These are phyloP conservation scores for Omphaloscelis lunosa DNA, from an alignment of 2,888 invertebrate species.

Conservation along the genomic window DNA sequence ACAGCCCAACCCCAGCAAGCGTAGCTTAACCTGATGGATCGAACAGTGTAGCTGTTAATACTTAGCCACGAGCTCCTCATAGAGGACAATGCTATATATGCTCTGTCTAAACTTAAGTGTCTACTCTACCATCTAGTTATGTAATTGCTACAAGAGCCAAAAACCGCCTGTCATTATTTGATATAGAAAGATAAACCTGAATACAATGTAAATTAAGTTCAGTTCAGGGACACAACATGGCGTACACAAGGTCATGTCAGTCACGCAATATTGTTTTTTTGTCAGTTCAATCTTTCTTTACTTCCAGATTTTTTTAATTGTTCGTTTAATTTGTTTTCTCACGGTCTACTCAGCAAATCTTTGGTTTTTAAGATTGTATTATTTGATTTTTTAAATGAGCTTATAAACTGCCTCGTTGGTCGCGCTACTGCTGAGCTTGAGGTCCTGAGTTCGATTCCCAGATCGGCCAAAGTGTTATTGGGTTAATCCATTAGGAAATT, in stretches of 20 bases:
- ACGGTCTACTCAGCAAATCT: constrained; percentile 13
- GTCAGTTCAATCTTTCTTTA: constrained; percentile 47
- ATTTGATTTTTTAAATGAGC: too few relatives aligned
- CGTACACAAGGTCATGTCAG: constrained; percentile 43
- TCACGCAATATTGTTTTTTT: constrained; percentile 47
- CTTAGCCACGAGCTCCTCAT: too few relatives aligned
- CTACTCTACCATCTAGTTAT: constrained; percentile 1
- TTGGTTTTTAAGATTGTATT: too few relatives aligned
- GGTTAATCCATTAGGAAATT: too few relatives aligned
- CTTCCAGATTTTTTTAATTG: constrained; percentile 22
- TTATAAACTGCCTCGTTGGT: too few relatives aligned
- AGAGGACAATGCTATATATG: neutral
- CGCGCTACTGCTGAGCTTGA: too few relatives aligned
- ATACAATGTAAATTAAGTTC: constrained; percentile 45
- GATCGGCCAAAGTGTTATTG: too few relatives aligned
- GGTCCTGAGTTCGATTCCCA: too few relatives aligned
- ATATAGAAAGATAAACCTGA: constrained; percentile 44
- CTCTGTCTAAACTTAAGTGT: neutral
- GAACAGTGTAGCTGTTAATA: too few relatives aligned
- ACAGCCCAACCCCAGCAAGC: too few relatives aligned
- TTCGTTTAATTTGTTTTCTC: constrained; percentile 43
- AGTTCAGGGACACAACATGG: constrained; percentile 49
- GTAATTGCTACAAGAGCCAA: constrained; percentile 16
- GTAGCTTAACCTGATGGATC: too few relatives aligned
- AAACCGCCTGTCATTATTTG: constrained; percentile 39